Conservation (phyloP, 2,797 vertebrate species). For the Botia almorhae region DNA sequence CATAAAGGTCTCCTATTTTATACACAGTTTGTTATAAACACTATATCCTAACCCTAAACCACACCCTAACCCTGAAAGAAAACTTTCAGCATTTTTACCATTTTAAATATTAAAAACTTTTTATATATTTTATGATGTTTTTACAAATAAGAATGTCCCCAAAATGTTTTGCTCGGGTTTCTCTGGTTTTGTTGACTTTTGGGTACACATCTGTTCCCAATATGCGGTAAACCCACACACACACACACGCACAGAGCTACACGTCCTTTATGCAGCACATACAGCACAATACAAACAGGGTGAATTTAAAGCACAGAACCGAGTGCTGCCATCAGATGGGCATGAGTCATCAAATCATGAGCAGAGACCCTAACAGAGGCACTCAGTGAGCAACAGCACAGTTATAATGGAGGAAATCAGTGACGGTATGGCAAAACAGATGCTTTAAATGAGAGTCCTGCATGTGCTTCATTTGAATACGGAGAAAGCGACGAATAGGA, state of each 20-base stretch:
- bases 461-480: slow-evolving; percentile 6
- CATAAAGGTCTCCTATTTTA: too few relatives aligned
- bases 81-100: too few relatives aligned
- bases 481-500: neutral
- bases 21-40: too few relatives aligned
- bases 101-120: too few relatives aligned
- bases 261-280: neutral
- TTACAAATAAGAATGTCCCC: too few relatives aligned
- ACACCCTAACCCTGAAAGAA: too few relatives aligned
- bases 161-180: too few relatives aligned
- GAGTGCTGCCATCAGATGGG: neutral
- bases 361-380: neutral
- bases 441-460: slow-evolving; percentile 7
- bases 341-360: slow-evolving; percentile 26
- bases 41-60: too few relatives aligned
- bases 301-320: slow-evolving; percentile 21
- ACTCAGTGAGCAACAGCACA: neutral
- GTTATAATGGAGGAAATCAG: slow-evolving; percentile 23
- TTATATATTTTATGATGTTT: too few relatives aligned
- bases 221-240: neutral
- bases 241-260: neutral
- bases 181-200: too few relatives aligned
- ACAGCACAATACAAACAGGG: neutral
- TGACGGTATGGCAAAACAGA: neutral
- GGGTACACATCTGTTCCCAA: too few relatives aligned